Evolutionary conservation across 2,113 vertebrate genomes (phyloP).

Genomic region (Zootoca vivipara): DNA sequence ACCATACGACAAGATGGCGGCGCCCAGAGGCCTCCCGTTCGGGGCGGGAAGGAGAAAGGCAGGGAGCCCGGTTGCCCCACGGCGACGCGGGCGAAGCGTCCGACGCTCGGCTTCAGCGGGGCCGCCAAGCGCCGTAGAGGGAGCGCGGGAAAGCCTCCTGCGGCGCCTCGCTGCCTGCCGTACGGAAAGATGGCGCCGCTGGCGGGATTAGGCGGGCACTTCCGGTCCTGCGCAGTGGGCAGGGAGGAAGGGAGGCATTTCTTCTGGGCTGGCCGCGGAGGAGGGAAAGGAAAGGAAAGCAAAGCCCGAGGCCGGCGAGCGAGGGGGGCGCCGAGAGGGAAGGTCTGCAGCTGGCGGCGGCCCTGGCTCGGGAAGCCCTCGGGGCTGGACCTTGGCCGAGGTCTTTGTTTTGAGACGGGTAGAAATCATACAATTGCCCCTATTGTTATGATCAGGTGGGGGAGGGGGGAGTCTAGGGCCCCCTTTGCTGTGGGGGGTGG

Average conservation of each 20-base stretch:
- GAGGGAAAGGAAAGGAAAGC: neutral
- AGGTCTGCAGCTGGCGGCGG: too few species aligned
- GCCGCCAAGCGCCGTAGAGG: too few species aligned
- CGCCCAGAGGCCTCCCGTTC: neutral
- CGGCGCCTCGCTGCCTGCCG: fast-evolving
- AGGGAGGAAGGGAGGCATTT: neutral
- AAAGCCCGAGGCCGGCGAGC: neutral
- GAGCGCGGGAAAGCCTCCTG: too few species aligned
- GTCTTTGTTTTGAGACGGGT: too few species aligned
- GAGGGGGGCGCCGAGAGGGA: too few species aligned
- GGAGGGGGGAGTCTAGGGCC: too few species aligned
- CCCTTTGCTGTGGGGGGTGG: too few species aligned
- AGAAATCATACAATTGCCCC: too few species aligned
- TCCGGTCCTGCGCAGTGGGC: conserved; percentile 10
- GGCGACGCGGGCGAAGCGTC: neutral
- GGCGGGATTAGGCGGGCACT: neutral
- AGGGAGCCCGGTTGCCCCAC: fast-evolving
- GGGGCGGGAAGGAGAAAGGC: too few species aligned
- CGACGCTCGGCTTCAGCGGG: neutral
- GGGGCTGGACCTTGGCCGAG: too few species aligned
- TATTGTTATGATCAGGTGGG: too few species aligned
- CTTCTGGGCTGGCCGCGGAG: neutral
- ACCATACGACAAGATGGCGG: neutral
- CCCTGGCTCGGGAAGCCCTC: too few species aligned
- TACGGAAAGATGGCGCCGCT: neutral